Base-by-base conservation (phyloP, 2,797 vertebrate genomes). In the Brachymystax lenok region DNA sequence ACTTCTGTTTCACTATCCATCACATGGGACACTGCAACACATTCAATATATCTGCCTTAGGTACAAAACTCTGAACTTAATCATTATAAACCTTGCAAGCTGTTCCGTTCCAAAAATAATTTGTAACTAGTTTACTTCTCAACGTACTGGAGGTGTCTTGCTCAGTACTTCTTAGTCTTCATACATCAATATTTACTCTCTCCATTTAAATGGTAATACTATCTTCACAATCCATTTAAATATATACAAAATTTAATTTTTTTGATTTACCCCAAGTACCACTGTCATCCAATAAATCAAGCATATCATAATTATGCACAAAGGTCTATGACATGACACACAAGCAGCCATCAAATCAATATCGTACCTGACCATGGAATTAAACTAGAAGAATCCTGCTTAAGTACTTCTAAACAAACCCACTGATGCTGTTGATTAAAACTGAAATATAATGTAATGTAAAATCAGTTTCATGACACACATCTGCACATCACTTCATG, bases 251-350 rank as follows among this genome's bases (percentile, higher is more conserved):
- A n/a, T n/a, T n/a, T n/a, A n/a, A n/a, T n/a, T 24, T 24, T 69
- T 33, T 35, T n/a, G 16, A 69, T 35, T 69, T 40, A 69, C 16
- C n/a, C 30, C 28, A 33, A 30, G 30, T 69, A 82, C 59, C 40
- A 75, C 30, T 76, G 51, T 76, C 75, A 46, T 63, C 77, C 73
- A 74, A 73, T 74, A 68, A 74, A 79, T 71, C 68, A n/a, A 81
- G 74, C 52, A 77, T 67, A 4, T 83, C 6, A 0, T 30, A 27
- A 67, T 63, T 46, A 13, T 74, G 64, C 75, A 69, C 24, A 75
- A 33, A 67, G 73, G 17, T 78, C 40, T 46, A 56, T 50, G 28
- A 61, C 14, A 61, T 14, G 52, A 59, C 8, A 35, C n/a, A 56
- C 6, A 33, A 63, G 78, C 80, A 77, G 68, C 72, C 72, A 68